Percentiles rank a stretch among this genome's conserved stretches.
Conservation (phyloP, 2,113 vertebrate genomes). For the Halcyon senegalensis region DNA sequence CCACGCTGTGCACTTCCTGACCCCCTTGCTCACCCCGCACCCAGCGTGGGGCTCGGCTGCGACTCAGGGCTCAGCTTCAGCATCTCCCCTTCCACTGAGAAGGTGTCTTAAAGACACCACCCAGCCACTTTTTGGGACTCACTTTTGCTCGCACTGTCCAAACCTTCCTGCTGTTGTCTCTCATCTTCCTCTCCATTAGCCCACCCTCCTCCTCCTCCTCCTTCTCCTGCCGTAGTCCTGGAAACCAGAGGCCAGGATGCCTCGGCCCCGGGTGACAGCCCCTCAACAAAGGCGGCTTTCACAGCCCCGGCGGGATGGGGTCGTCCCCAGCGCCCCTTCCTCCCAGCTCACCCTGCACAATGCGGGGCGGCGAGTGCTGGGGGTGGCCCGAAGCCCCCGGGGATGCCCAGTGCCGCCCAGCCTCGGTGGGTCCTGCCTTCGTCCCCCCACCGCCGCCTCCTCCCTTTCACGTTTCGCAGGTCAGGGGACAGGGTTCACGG, state of each 20-base stretch:
- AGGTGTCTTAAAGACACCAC: not conserved
- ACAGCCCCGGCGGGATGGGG: not conserved
- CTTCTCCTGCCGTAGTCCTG: slow-evolving; percentile 13
- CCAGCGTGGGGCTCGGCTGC: not conserved
- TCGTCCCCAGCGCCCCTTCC: not conserved
- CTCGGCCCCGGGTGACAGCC: slow-evolving; percentile 40
- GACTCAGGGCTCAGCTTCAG: not conserved
- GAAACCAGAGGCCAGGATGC: slow-evolving; percentile 56
- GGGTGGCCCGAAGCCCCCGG: slow-evolving; percentile 11
- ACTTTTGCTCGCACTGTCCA: fast-evolving
- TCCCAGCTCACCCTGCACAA: not conserved
- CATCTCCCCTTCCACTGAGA: not conserved
- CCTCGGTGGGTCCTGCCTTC: not conserved
- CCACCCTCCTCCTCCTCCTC: not conserved
- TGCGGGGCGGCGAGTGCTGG: not conserved
- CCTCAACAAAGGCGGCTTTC: slow-evolving; percentile 60
- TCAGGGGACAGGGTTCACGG: slow-evolving; percentile 62
- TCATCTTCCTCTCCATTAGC: slow-evolving; percentile 21
- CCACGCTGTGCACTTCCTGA: not conserved
- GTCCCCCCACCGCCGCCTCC: not conserved
- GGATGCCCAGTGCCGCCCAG: not conserved
- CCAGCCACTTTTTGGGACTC: not conserved
- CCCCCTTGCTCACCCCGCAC: no score
- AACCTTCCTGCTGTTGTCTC: not conserved
- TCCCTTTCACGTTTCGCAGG: not conserved